phyloP scores from a whole-genome alignment of 2,113 vertebrate genomes.

The Cheilinus undulatus region DNA sequence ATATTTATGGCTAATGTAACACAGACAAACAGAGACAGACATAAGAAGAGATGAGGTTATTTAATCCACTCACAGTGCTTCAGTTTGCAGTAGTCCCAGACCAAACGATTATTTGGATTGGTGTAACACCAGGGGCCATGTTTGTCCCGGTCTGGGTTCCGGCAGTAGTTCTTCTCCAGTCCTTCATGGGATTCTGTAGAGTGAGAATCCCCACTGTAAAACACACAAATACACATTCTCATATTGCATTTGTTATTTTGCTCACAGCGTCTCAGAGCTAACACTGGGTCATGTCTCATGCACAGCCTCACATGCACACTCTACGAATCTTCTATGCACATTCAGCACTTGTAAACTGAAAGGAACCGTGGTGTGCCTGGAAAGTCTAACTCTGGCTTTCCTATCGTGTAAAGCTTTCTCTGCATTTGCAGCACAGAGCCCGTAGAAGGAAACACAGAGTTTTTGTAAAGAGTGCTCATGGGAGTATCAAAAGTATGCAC shows the following conservation, averaged over 20 bases:
- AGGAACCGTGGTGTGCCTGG: slow-evolving; percentile 42
- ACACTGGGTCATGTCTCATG: slow-evolving; percentile 22
- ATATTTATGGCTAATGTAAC: slow-evolving; percentile 1
- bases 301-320: slow-evolving; percentile 18
- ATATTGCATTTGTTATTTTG: slow-evolving; percentile 63
- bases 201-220: slow-evolving; percentile 81
- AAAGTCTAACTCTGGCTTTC: slow-evolving; percentile 56
- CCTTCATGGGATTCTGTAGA: slow-evolving; percentile 84
- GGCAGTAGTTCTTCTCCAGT: slow-evolving; percentile 93
- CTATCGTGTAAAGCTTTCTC: slow-evolving; percentile 58
- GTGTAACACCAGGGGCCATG: slow-evolving; percentile 99
- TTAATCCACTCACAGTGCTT: slow-evolving; percentile 90
- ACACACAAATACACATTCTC: slow-evolving; percentile 74
- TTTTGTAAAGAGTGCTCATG: slow-evolving; percentile 67
- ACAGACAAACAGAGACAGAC: slow-evolving; percentile 10
- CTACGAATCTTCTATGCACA: slow-evolving; percentile 15
- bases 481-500: slow-evolving; percentile 78
- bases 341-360: slow-evolving; percentile 24
- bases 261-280: slow-evolving; percentile 44
- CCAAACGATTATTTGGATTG: slow-evolving; percentile 86
- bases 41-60: slow-evolving; percentile 3
- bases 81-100: slow-evolving; percentile 97
- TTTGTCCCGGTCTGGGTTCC: slow-evolving; percentile 95
- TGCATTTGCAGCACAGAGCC: slow-evolving; percentile 49
- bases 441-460: slow-evolving; percentile 71